Base-by-base conservation (phyloP, 2,888 invertebrate species). In the Cheilosia variabilis region DNA sequence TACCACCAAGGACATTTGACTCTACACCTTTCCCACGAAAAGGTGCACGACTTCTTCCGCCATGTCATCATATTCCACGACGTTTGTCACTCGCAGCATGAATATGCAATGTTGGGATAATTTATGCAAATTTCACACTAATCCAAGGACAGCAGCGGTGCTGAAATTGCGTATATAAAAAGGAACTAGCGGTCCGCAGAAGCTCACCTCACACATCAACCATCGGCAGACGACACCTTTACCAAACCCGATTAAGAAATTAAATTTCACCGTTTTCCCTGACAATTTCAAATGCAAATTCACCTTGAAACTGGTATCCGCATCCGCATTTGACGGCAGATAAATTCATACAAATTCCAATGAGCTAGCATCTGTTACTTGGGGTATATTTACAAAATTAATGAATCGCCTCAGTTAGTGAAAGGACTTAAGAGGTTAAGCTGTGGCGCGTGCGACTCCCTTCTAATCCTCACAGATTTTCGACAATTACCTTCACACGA, bases 51-150 rank as follows among this genome's bases (percentile, higher is more conserved):
- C 37, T 31, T 10, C 53, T 47, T 52, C 17, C 47, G 31, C 50
- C 43, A 57, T 58, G 62, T 58, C 53, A 82, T 34, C 53, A 22
- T 27, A 45, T 45, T 34, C 24, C 19, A 37, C 57, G 47, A 31
- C 53, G 31, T 65, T 71, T 76, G 50, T 55, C 53, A 47, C 55
- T 77, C 71, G 31, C 71, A 87, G 88, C 89, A 92, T 92, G 91
- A 92, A 92, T 92, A 92, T 92, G 91, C 92, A 91, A 91, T 90
- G 81, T 89, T 89, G 91, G 91, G 91, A 92, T 92, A 92, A 92
- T 92, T 92, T 92, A 92, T 92, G 92, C 88, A 91, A 92, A 92
- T 91, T 90, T 89, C 87, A 88, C 89, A 90, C 91, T 91, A 91
- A 92, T 91, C 77, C 90, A 90, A 89, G 91, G 89, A 88, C 76